These are phyloP conservation scores for Labeo calbasu DNA, from an alignment of 2,797 vertebrate species.

Conservation along the genomic window DNA sequence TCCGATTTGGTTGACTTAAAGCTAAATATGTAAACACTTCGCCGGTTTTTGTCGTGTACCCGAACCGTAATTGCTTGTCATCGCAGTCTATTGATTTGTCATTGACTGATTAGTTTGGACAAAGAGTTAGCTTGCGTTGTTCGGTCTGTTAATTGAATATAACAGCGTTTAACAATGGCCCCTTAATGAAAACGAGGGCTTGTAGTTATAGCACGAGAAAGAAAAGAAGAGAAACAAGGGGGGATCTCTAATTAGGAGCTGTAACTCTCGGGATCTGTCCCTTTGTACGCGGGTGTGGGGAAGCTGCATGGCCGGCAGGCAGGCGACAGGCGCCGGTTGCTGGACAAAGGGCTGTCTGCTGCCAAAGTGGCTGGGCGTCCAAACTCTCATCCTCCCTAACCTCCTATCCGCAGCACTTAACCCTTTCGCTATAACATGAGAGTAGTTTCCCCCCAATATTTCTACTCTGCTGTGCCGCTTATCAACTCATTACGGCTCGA, in stretches of 20 bases:
- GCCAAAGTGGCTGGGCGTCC: constrained; percentile 76
- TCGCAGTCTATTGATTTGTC: constrained; percentile 78
- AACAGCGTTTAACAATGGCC: constrained; percentile 79
- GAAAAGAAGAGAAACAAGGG: constrained; percentile 75
- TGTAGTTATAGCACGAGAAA: constrained; percentile 75
- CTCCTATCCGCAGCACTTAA: constrained; percentile 71
- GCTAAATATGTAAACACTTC: constrained; percentile 73
- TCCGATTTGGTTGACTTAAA: constrained; percentile 28
- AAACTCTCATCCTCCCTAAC: constrained; percentile 64
- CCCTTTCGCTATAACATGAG: constrained; percentile 70
- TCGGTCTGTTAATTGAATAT: constrained; percentile 81
- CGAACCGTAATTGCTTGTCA: constrained; percentile 72
- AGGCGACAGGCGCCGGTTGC: constrained; percentile 82
- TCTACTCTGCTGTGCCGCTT: constrained; percentile 17
- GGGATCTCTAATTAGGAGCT: constrained; percentile 78
- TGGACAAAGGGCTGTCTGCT: constrained; percentile 82
- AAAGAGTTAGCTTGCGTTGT: constrained; percentile 76
- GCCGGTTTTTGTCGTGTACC: constrained; percentile 72
- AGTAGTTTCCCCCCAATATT: constrained; percentile 22
- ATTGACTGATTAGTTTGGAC: constrained; percentile 81
- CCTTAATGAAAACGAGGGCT: constrained; percentile 76
- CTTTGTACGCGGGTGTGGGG: constrained; percentile 71
- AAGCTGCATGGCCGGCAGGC: constrained; percentile 77
- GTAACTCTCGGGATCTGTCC: constrained; percentile 57
- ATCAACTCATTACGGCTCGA: background rate